Evolutionary conservation across 2,113 vertebrate genomes (phyloP), one percentile per base, ranked within the genome.

Genomic region (Zootoca vivipara): DNA sequence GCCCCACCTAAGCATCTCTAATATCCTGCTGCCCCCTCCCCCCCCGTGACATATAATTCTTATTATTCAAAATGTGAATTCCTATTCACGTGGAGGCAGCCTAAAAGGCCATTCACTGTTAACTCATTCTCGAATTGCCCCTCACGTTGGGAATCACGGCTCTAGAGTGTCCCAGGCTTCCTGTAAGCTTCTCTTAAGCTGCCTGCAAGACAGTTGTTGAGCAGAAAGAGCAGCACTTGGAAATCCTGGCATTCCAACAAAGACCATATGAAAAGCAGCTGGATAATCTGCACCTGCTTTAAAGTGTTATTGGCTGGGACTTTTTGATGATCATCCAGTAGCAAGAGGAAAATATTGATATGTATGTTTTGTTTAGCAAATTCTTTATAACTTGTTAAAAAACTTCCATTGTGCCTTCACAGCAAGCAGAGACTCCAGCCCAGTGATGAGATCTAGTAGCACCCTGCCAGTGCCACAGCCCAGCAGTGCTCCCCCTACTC

Each of bases 391-490:
- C 1, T 28, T 0, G 15, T 73, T 72, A n/a, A 81, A 1, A 0
- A 72, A 28, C 16, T 70, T 15, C 80, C 1, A 0, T 56, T 33
- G 3, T 78, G 58, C 22, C 2, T 74, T 3, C 3, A 3, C 94
- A 97, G 98, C 88, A 67, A 98, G 98, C 86, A 95, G 97, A 86
- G 97, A 98, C 92, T 96, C 97, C 91, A 99, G 98, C 78, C 98
- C 98, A 0, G 95, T 98, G 40, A 96, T 98, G 96, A 96, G 98
- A 69, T 99, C 97, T 78, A 98, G 95, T 95, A 98, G 97, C 97
- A 98, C 98, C 28, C 91, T 99, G 92, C 97, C 97, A 0, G 89
- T 96, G 2, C 98, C 98, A 0, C 98, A 98, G 87, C 98, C 98
- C 0, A 96, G 91, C 93, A 99, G 98, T 1, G 96, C 97, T 0